A percentile compares a stretch with the other conserved stretches of the same genome.
These are phyloP conservation scores for Tetanocera ferruginea DNA, from an alignment of 2,888 invertebrate species.

Conservation along the genomic window DNA sequence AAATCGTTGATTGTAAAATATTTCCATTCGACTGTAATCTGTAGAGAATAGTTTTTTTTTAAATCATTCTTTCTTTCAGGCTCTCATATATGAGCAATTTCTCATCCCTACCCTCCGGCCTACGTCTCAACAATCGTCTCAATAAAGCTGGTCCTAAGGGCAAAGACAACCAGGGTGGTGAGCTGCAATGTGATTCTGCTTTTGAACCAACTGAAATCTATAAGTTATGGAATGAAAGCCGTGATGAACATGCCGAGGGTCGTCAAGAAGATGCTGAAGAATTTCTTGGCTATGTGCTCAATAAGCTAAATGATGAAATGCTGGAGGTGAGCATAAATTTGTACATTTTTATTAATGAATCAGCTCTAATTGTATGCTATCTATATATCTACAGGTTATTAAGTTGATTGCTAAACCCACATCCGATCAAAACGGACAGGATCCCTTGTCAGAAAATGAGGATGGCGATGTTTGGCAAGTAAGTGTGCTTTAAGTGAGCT, in stretches of 20 bases:
- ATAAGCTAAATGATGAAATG: constrained; percentile 97
- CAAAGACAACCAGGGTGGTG: constrained; percentile 71
- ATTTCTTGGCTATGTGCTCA: constrained; percentile 92
- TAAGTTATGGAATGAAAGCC: constrained; percentile 83
- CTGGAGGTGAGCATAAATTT: constrained; percentile 76
- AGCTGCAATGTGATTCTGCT: constrained; percentile 81
- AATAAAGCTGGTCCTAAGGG: constrained; percentile 69
- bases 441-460: constrained; percentile 64
- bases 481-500: constrained; percentile 24
- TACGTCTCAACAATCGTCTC: constrained; percentile 65
- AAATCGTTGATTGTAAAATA: neutral
- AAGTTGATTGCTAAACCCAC: constrained; percentile 74
- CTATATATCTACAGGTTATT: constrained; percentile 70
- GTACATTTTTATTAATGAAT: neutral
- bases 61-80: constrained; percentile 60
- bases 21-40: neutral
- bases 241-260: constrained; percentile 82
- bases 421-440: constrained; percentile 70
- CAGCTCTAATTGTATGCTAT: neutral
- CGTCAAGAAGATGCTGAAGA: constrained; percentile 98
- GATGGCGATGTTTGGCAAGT: constrained; percentile 70
- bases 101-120: constrained; percentile 75
- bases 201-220: constrained; percentile 92
- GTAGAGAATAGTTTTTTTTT: neutral
- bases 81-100: constrained; percentile 81